Evolutionary conservation across 1,140 invertebrate genomes (phyloP).

Genomic region (Pissodes strobi): DNA sequence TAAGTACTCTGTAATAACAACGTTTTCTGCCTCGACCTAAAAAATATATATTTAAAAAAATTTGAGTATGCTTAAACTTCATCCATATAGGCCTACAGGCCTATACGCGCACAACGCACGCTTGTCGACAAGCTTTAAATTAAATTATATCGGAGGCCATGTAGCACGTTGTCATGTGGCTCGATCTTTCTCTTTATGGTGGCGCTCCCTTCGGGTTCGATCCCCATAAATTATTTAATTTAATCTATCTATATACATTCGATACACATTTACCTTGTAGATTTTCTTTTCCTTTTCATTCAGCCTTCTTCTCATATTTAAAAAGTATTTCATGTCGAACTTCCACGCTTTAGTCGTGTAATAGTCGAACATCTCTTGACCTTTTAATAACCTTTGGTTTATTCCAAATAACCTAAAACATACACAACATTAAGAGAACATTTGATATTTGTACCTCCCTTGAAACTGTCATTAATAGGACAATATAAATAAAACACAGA

Average conservation of each 20-base stretch:
- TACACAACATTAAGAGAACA: not conserved
- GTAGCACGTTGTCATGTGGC: too few relatives aligned
- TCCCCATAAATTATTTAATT: too few relatives aligned
- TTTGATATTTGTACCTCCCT: not conserved
- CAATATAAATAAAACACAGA: too few relatives aligned
- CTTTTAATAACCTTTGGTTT: constrained; percentile 70
- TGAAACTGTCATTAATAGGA: not conserved
- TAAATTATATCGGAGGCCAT: too few relatives aligned
- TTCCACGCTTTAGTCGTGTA: constrained; percentile 58
- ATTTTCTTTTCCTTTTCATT: constrained; percentile 52
- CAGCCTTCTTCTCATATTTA: constrained; percentile 44
- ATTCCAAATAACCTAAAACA: constrained; percentile 69
- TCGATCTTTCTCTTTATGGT: too few relatives aligned
- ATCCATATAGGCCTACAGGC: too few relatives aligned
- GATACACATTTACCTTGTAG: constrained; percentile 54
- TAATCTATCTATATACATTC: too few relatives aligned
- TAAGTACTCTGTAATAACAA: constrained; percentile 55
- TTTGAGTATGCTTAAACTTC: too few relatives aligned
- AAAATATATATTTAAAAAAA: constrained; percentile 38
- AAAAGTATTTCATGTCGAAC: constrained; percentile 53
- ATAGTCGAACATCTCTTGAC: constrained; percentile 56
- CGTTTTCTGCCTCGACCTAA: constrained; percentile 50
- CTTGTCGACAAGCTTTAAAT: too few relatives aligned
- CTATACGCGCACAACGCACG: too few relatives aligned
- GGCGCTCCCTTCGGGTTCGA: too few relatives aligned